Evolutionary conservation across 2,113 vertebrate species (phyloP).

Genomic region (Ciconia boyciana): DNA sequence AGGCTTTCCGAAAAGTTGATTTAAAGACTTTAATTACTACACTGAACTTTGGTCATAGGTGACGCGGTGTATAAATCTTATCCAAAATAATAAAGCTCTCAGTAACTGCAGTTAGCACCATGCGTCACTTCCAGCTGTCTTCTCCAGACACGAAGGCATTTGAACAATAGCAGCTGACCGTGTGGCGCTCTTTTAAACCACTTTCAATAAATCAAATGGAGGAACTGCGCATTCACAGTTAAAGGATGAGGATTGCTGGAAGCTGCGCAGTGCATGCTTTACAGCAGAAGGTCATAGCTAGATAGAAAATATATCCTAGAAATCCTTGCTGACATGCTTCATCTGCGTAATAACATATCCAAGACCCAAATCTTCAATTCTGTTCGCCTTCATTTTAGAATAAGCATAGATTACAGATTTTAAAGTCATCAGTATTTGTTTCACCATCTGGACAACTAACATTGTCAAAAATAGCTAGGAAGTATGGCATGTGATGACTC

Average conservation of each 20-base stretch:
- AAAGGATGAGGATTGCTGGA: neutral
- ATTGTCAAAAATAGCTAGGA: neutral
- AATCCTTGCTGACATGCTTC: neutral
- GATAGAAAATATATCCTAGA: constrained; percentile 2
- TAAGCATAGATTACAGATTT: neutral
- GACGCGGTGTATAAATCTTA: neutral
- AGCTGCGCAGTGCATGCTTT: neutral
- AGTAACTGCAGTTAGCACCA: neutral
- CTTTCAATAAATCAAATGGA: constrained; percentile 43
- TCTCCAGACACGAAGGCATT: constrained; percentile 39
- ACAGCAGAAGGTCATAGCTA: neutral
- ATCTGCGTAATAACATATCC: neutral
- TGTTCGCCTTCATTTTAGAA: neutral
- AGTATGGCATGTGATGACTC: neutral
- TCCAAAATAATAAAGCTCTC: neutral
- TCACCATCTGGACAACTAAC: neutral
- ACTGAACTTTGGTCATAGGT: neutral
- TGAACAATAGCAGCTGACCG: constrained; percentile 54
- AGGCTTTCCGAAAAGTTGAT: neutral
- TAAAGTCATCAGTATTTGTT: neutral
- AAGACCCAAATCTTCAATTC: neutral
- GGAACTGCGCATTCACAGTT: neutral
- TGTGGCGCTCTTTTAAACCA: constrained; percentile 1
- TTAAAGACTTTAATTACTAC: neutral
- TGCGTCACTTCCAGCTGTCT: constrained; percentile 61